These are phyloP conservation scores for Physocephala rufipes DNA, from an alignment of 2,888 invertebrate species.

Conservation along the genomic window DNA sequence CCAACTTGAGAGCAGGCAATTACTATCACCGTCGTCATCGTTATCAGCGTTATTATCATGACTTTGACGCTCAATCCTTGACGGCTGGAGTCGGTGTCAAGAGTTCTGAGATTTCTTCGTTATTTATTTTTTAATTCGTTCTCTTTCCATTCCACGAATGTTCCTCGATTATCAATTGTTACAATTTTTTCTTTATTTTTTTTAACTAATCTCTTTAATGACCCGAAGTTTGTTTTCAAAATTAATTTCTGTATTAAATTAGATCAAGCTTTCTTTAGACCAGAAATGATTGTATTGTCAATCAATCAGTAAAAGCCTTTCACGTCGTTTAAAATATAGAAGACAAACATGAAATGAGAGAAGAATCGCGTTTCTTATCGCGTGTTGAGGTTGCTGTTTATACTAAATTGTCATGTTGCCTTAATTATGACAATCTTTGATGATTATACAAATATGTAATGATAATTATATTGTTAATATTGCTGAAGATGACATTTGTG, in stretches of 20 bases:
- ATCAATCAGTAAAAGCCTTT: not conserved
- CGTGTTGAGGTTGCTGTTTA: too few relatives aligned
- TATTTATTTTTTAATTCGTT: too few relatives aligned
- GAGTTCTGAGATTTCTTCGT: too few relatives aligned
- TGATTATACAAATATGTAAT: too few relatives aligned
- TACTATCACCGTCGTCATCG: conserved; percentile 26
- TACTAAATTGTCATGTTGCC: too few relatives aligned
- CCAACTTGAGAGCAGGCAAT: not conserved
- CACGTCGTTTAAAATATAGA: not conserved
- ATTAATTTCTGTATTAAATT: conserved; percentile 31
- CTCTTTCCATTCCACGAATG: not conserved
- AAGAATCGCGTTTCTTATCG: too few relatives aligned
- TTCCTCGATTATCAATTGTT: not conserved
- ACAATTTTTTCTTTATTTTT: not conserved
- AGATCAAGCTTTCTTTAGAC: conserved; percentile 38
- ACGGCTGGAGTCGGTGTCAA: too few relatives aligned
- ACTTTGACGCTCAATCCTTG: not conserved
- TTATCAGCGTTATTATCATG: conserved; percentile 24
- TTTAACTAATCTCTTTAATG: conserved; percentile 38
- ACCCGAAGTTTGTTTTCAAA: conserved; percentile 36
- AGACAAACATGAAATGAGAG: too few relatives aligned
- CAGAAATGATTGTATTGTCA: conserved; percentile 34
- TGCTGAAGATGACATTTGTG: too few relatives aligned
- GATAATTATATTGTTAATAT: too few relatives aligned
- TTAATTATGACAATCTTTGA: too few relatives aligned